A percentile compares a stretch with the other conserved stretches of the same genome.
phyloP scores from a whole-genome alignment of 2,113 vertebrate species.

The Zosterops japonicus region DNA sequence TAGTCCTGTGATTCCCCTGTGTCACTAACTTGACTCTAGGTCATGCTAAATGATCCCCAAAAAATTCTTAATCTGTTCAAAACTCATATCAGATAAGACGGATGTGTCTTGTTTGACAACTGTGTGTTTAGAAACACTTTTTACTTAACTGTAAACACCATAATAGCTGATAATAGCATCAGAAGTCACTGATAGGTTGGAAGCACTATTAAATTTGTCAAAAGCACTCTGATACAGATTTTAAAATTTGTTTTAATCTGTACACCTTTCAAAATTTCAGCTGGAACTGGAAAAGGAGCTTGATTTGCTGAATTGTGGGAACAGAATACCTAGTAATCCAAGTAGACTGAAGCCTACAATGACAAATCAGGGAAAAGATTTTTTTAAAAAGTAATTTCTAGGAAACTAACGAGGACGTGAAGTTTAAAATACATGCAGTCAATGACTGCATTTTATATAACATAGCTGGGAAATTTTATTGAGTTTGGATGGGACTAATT shows the following conservation, averaged over 20 bases:
- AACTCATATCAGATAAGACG: not conserved
- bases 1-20: conserved; percentile 23
- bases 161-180: not conserved
- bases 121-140: not conserved
- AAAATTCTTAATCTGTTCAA: not conserved
- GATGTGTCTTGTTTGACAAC: not conserved
- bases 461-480: not conserved
- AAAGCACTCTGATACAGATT: not conserved
- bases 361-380: not conserved
- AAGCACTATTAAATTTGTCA: not conserved
- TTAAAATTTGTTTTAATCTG: not conserved
- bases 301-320: not conserved
- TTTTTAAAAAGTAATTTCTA: not conserved
- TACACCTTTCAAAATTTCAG: not conserved
- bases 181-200: not conserved
- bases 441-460: not conserved
- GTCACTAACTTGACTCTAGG: not conserved
- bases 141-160: not conserved
- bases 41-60: not conserved
- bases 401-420: not conserved
- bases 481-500: not conserved
- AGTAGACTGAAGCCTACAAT: not conserved
- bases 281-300: not conserved
- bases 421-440: not conserved
- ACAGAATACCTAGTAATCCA: not conserved